phyloP scores from a whole-genome alignment of 2,888 invertebrate genomes.

The Acheta domesticus region DNA sequence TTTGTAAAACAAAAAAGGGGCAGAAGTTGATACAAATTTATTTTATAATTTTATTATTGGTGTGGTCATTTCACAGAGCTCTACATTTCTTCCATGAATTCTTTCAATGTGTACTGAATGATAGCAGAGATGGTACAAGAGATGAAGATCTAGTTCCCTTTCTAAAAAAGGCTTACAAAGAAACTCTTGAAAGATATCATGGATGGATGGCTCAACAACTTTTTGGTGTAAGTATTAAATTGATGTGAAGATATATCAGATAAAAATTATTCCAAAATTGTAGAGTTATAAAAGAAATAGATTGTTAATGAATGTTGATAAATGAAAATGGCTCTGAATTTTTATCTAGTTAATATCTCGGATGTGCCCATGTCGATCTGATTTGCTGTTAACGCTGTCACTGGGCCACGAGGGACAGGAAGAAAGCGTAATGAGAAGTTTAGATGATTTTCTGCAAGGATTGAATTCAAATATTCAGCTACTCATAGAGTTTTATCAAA shows the following conservation, averaged over 20 bases:
- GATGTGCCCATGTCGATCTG: constrained; percentile 60
- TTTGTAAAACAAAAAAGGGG: background rate
- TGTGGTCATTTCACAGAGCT: constrained; percentile 50
- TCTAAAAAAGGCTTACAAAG: constrained; percentile 64
- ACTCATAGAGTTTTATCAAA: constrained; percentile 59
- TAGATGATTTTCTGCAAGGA: constrained; percentile 52
- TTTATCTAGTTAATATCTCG: constrained; percentile 57
- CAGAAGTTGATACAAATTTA: no score
- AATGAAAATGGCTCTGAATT: no score
- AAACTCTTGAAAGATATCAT: constrained; percentile 68
- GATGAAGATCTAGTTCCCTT: constrained; percentile 60
- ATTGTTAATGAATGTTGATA: background rate
- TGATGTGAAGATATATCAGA: background rate
- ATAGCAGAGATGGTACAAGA: constrained; percentile 49
- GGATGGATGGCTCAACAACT: constrained; percentile 73
- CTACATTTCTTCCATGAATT: constrained; percentile 60
- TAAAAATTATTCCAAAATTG: no score
- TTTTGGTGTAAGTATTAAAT: constrained; percentile 58
- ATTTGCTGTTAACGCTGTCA: constrained; percentile 53
- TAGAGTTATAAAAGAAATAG: background rate
- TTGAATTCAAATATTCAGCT: constrained; percentile 58
- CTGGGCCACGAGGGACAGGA: constrained; percentile 46
- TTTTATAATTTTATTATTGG: background rate
- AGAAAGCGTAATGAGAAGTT: constrained; percentile 45
- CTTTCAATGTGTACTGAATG: constrained; percentile 56